Evolutionary conservation across 1,140 invertebrate genomes (phyloP).

Genomic region (Macrosteles quadrilineatus): DNA sequence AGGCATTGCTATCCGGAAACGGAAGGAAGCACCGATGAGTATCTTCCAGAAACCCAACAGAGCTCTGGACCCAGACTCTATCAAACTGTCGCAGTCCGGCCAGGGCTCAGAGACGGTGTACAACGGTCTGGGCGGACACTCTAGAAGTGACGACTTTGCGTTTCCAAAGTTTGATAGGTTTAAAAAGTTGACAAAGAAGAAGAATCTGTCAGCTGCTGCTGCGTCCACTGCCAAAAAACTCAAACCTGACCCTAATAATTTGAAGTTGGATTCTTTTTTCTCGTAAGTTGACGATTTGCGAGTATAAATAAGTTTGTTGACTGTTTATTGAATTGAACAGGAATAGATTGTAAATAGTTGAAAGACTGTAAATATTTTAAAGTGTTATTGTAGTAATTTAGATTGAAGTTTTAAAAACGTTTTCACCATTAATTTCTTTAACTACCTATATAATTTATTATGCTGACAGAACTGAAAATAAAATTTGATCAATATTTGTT

Average conservation of each 20-base stretch:
- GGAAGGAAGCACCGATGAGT: background rate
- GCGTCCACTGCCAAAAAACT: slow-evolving; percentile 1
- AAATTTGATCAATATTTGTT: too few relatives aligned
- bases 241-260: slow-evolving; percentile 5
- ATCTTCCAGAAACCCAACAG: slow-evolving; percentile 3
- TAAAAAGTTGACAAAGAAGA: slow-evolving; percentile 28
- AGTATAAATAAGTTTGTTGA: background rate
- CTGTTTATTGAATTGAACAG: background rate
- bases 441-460: too few relatives aligned
- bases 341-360: too few relatives aligned
- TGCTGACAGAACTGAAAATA: too few relatives aligned
- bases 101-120: slow-evolving; percentile 36
- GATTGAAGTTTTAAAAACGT: too few relatives aligned
- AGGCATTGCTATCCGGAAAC: background rate
- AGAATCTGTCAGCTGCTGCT: slow-evolving; percentile 18
- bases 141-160: slow-evolving; percentile 46
- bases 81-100: background rate
- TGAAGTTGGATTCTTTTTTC: slow-evolving; percentile 24
- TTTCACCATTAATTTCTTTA: too few relatives aligned
- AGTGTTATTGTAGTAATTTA: too few relatives aligned
- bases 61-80: background rate
- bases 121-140: slow-evolving; percentile 50
- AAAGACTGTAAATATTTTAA: too few relatives aligned
- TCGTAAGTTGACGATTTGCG: background rate
- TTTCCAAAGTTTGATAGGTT: slow-evolving; percentile 29